phyloP scores from a whole-genome alignment of 92 coral and sea anemone genomes.

The Desmophyllum pertusum region DNA sequence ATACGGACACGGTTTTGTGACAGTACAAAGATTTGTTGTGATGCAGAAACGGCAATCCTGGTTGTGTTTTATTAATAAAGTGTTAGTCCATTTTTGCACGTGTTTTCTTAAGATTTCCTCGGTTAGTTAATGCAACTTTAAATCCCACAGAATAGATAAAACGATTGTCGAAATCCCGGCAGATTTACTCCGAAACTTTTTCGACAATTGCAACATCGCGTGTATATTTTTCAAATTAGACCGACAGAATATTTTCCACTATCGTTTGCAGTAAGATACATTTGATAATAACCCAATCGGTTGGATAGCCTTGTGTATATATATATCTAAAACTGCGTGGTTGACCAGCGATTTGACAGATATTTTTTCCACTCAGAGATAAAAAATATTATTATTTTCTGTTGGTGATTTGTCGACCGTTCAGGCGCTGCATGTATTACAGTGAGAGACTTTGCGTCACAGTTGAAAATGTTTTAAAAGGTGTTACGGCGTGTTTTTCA shows the following conservation, averaged over 20 bases:
- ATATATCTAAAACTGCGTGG: constrained; percentile 28
- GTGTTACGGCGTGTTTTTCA: neutral
- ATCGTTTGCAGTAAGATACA: neutral
- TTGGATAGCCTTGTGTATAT: neutral
- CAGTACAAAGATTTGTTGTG: constrained; percentile 19
- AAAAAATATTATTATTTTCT: neutral
- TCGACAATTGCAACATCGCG: constrained; percentile 4
- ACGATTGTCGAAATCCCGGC: neutral
- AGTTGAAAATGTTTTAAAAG: constrained; percentile 3
- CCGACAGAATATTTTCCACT: neutral
- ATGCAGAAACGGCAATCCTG: constrained; percentile 20
- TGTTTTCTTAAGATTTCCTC: constrained; percentile 24
- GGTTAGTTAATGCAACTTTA: neutral
- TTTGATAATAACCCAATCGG: constrained; percentile 1
- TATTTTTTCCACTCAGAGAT: constrained; percentile 15
- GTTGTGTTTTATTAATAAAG: constrained; percentile 67
- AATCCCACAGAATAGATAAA: neutral
- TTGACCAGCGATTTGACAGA: constrained; percentile 25
- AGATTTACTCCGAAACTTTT: neutral
- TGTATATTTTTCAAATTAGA: constrained; percentile 16
- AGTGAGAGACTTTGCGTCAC: constrained; percentile 15
- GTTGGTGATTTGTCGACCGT: too few species aligned
- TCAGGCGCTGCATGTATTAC: neutral
- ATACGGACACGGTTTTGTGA: neutral
- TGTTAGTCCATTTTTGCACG: constrained; percentile 55